Conservation (phyloP, 2,113 vertebrate genomes). For the Grus americana region DNA sequence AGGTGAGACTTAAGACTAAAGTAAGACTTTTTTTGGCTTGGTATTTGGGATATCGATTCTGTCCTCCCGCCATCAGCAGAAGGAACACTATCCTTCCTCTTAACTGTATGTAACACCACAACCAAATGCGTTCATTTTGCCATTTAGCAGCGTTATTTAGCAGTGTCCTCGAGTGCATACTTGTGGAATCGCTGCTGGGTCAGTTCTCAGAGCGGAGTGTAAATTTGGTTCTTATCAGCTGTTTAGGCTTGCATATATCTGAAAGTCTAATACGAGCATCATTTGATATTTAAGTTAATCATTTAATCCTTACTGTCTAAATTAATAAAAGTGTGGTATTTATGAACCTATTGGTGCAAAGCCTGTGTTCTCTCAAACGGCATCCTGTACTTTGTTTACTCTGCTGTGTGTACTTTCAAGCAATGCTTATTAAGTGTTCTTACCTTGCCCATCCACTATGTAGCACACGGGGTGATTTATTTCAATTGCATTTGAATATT, state of each 20-base stretch:
- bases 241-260: neutral
- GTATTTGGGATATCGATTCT: neutral
- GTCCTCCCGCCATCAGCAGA: neutral
- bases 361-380: neutral
- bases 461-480: neutral
- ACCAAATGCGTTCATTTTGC: neutral
- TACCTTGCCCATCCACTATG: neutral
- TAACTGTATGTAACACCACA: neutral
- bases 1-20: conserved; percentile 26
- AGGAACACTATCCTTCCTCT: neutral
- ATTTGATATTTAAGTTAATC: neutral
- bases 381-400: neutral
- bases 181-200: neutral
- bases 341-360: neutral
- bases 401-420: neutral
- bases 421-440: neutral
- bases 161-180: fast-evolving
- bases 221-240: neutral
- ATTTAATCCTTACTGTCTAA: neutral
- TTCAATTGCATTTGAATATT: neutral
- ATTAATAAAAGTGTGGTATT: neutral
- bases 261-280: neutral
- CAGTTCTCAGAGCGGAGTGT: neutral
- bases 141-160: neutral
- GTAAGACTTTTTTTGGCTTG: neutral